Conservation (phyloP, 2,113 vertebrate species). For the Phyllopteryx taeniolatus region DNA sequence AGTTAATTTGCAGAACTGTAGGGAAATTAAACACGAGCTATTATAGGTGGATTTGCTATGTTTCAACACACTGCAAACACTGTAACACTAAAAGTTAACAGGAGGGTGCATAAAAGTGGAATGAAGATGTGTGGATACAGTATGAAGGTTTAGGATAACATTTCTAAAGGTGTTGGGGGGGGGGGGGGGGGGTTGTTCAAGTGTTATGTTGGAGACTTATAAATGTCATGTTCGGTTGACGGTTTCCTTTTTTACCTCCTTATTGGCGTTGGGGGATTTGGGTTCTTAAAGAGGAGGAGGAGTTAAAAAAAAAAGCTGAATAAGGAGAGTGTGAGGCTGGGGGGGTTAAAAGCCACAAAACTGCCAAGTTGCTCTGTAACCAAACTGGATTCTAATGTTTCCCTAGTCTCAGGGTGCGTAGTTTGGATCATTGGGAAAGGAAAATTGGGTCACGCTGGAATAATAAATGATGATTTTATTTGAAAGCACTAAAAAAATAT, state of each 20-base stretch:
- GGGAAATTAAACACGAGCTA: constrained; percentile 13
- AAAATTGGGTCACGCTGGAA: constrained; percentile 63
- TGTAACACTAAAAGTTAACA: constrained; percentile 4
- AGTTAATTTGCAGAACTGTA: constrained; percentile 25
- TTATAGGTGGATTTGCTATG: constrained; percentile 4
- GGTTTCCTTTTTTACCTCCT: constrained; percentile 71
- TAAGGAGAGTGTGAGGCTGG: constrained; percentile 22
- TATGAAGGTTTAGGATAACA: background rate
- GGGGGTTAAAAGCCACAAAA: constrained; percentile 40
- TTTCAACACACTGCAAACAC: background rate
- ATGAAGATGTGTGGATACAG: background rate
- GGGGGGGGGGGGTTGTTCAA: constrained; percentile 39
- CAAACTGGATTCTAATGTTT: constrained; percentile 61
- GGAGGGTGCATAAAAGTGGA: constrained; percentile 3
- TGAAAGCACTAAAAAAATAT: constrained; percentile 71
- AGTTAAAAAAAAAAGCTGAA: constrained; percentile 30
- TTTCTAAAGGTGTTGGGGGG: constrained; percentile 8
- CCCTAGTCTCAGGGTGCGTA: constrained; percentile 42
- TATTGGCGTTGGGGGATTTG: constrained; percentile 73
- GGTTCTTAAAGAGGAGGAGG: constrained; percentile 47
- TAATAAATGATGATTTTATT: constrained; percentile 69
- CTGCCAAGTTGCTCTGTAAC: constrained; percentile 59
- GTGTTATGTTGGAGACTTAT: constrained; percentile 60
- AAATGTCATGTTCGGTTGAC: constrained; percentile 73
- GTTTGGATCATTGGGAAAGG: constrained; percentile 63